phyloP scores from a whole-genome alignment of 2,113 vertebrate genomes.

The Cyprinus carpio region DNA sequence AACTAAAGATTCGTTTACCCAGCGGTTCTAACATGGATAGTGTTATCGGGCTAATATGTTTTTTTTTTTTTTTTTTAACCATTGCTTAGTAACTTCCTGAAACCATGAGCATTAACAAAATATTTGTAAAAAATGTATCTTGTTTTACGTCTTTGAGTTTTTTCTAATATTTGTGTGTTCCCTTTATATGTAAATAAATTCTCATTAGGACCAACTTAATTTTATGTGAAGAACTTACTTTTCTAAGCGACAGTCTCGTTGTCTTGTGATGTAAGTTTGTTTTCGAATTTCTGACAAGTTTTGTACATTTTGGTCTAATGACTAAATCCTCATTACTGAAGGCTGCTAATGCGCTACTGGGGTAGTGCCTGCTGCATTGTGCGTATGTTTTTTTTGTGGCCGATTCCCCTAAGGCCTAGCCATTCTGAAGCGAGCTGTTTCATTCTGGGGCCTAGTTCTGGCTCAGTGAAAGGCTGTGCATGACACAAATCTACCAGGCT shows the following conservation, averaged over 20 bases:
- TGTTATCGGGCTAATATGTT: too few species aligned
- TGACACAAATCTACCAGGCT: conserved; percentile 57
- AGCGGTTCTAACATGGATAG: too few species aligned
- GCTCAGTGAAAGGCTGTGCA: conserved; percentile 45
- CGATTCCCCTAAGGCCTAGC: background rate
- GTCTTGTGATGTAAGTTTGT: background rate
- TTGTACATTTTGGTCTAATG: background rate
- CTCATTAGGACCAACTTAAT: background rate
- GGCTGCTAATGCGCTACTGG: background rate
- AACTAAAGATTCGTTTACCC: too few species aligned
- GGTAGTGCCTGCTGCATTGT: background rate
- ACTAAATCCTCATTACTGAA: background rate
- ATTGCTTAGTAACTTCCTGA: too few species aligned
- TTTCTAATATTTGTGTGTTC: too few species aligned
- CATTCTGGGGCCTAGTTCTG: conserved; percentile 32
- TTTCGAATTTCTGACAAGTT: background rate
- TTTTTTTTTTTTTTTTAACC: too few species aligned
- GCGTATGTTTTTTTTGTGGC: conserved; percentile 34
- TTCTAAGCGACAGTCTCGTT: background rate
- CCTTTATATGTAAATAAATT: too few species aligned
- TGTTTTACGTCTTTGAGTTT: too few species aligned
- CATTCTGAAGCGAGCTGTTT: conserved; percentile 51
- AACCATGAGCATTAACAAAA: too few species aligned
- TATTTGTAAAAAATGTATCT: too few species aligned
- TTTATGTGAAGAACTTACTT: background rate